phyloP scores from a whole-genome alignment of 2,888 invertebrate species.

The Zeuzera pyrina region DNA sequence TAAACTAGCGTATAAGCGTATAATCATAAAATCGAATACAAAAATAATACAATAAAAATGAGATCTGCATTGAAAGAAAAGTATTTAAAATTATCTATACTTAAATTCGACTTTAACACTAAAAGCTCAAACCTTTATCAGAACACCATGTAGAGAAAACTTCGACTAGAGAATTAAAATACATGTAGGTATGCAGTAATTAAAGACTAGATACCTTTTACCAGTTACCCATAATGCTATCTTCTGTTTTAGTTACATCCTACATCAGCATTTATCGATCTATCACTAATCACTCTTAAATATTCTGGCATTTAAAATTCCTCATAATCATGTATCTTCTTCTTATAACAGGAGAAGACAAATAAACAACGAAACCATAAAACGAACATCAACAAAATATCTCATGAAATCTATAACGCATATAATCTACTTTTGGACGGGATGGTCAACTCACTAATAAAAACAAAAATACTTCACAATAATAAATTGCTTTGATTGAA shows the following conservation, averaged over 20 bases:
- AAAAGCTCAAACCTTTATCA: slow-evolving; percentile 58
- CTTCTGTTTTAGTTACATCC: slow-evolving; percentile 13
- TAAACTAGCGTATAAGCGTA: not conserved
- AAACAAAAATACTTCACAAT: slow-evolving; percentile 33
- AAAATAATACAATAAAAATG: not conserved
- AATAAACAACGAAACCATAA: slow-evolving; percentile 17
- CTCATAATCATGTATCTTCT: slow-evolving; percentile 25
- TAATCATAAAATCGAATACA: not conserved
- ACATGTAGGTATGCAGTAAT: no score
- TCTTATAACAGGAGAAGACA: slow-evolving; percentile 46
- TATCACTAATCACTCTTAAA: slow-evolving; percentile 31
- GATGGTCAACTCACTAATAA: slow-evolving; percentile 55
- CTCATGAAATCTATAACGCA: slow-evolving; percentile 35
- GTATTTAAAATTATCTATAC: slow-evolving; percentile 7
- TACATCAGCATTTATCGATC: slow-evolving; percentile 13
- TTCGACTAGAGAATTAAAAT: slow-evolving; percentile 33
- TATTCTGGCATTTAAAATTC: slow-evolving; percentile 25
- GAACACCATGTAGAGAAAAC: slow-evolving; percentile 34
- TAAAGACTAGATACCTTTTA: slow-evolving; percentile 18
- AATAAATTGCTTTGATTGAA: slow-evolving; percentile 24
- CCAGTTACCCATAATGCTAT: slow-evolving; percentile 9
- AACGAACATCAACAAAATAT: slow-evolving; percentile 20
- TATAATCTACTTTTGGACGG: slow-evolving; percentile 58
- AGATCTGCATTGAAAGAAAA: not conserved
- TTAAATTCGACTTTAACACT: slow-evolving; percentile 51